Percentiles rank a stretch among this genome's conserved stretches.
Evolutionary conservation across 2,797 vertebrate species (phyloP).

Genomic region (Gymnodraco acuticeps): DNA sequence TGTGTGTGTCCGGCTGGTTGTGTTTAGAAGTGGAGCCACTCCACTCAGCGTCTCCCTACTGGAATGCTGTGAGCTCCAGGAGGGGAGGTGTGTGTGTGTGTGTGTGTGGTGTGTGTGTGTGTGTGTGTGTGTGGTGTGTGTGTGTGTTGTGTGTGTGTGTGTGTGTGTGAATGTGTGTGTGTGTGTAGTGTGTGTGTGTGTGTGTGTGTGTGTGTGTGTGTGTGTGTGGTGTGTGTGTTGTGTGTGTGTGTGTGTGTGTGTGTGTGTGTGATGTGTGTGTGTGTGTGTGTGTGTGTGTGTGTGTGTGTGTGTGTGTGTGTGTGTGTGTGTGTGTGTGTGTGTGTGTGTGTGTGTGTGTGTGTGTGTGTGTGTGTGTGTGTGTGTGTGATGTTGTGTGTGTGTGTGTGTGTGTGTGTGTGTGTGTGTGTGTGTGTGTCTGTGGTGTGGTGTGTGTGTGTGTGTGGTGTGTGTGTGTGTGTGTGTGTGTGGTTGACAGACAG

Average conservation of each 20-base stretch:
- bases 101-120: constrained; percentile 50
- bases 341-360: constrained; percentile 60
- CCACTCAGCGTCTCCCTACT: constrained; percentile 87
- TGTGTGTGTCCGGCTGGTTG: constrained; percentile 78
- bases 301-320: constrained; percentile 57
- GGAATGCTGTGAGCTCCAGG: constrained; percentile 83
- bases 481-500: constrained; percentile 79
- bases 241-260: constrained; percentile 59
- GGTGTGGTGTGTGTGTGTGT: constrained; percentile 45
- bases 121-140: constrained; percentile 57
- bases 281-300: constrained; percentile 57
- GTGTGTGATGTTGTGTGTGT: too few relatives aligned
- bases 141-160: constrained; percentile 57
- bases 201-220: constrained; percentile 43
- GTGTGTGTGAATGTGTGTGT: constrained; percentile 31
- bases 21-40: constrained; percentile 85
- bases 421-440: constrained; percentile 59
- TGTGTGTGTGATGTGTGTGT: constrained; percentile 63
- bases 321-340: constrained; percentile 61
- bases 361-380: constrained; percentile 60
- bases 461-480: constrained; percentile 51
- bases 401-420: constrained; percentile 42
- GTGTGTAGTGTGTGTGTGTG: constrained; percentile 48
- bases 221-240: constrained; percentile 62
- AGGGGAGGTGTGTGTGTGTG: constrained; percentile 70